Conservation (phyloP, 2,888 invertebrate species). For the Schrankia costaestrigalis region DNA sequence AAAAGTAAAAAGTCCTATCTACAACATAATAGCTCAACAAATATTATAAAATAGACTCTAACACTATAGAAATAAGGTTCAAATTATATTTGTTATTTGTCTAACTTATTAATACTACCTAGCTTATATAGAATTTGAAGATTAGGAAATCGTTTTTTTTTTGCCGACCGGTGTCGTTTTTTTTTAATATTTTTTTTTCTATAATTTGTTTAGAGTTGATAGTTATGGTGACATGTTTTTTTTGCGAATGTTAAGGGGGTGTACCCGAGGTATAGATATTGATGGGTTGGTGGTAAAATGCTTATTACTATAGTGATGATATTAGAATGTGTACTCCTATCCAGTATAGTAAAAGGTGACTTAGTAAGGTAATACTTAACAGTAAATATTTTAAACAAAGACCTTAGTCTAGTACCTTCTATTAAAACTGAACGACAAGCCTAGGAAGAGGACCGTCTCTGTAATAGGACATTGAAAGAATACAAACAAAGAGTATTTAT, state of each 20-base stretch:
- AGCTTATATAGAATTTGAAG: constrained; percentile 71
- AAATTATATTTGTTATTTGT: constrained; percentile 32
- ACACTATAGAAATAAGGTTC: neutral
- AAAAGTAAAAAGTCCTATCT: constrained; percentile 51
- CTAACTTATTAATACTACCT: constrained; percentile 68
- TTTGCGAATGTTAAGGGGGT: constrained; percentile 1
- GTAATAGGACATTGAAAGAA: too few species aligned
- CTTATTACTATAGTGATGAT: too few species aligned
- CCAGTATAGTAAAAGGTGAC: too few species aligned
- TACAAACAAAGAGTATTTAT: too few species aligned
- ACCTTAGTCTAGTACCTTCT: too few species aligned
- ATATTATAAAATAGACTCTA: constrained; percentile 35
- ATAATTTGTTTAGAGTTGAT: constrained; percentile 25
- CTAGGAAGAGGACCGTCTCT: too few species aligned
- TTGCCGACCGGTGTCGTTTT: constrained; percentile 32
- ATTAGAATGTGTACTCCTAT: too few species aligned
- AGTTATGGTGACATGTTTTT: constrained; percentile 13
- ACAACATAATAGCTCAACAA: constrained; percentile 30
- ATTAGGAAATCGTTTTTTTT: constrained; percentile 65
- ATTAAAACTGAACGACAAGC: too few species aligned
- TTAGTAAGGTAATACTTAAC: too few species aligned
- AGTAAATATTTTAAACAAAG: too few species aligned
- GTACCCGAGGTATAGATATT: constrained; percentile 1
- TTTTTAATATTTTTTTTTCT: constrained; percentile 32
- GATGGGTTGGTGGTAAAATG: too few species aligned